Conservation (phyloP, 2,113 vertebrate species). For the Microtus ochrogaster region DNA sequence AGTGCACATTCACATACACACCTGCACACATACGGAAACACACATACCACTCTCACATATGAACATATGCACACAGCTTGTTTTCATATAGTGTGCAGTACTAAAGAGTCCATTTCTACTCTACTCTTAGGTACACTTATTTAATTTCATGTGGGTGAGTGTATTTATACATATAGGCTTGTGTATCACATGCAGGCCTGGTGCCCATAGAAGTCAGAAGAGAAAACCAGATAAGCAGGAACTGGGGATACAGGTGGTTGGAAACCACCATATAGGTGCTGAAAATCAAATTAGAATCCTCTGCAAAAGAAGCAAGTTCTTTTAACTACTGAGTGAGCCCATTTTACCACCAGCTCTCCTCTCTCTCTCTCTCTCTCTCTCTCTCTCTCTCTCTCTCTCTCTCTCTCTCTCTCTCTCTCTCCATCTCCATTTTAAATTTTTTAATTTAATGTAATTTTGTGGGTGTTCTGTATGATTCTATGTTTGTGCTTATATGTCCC, state of each 20-base stretch:
- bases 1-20: neutral
- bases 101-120: neutral
- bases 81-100: neutral
- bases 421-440: neutral
- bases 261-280: neutral
- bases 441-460: neutral
- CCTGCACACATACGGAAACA: neutral
- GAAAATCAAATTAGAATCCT: neutral
- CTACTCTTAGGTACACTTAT: neutral
- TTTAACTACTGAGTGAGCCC: neutral
- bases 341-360: neutral
- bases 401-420: neutral
- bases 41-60: no score
- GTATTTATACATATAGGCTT: neutral
- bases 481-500: neutral
- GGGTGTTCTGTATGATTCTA: neutral
- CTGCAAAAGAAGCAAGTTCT: neutral
- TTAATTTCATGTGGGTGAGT: neutral
- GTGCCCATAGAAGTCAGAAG: neutral
- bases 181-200: neutral
- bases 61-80: neutral
- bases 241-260: neutral
- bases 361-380: neutral
- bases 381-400: no score
- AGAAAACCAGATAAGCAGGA: neutral